Base-by-base conservation (phyloP, 2,888 invertebrate species). In the Heliconius erato region DNA sequence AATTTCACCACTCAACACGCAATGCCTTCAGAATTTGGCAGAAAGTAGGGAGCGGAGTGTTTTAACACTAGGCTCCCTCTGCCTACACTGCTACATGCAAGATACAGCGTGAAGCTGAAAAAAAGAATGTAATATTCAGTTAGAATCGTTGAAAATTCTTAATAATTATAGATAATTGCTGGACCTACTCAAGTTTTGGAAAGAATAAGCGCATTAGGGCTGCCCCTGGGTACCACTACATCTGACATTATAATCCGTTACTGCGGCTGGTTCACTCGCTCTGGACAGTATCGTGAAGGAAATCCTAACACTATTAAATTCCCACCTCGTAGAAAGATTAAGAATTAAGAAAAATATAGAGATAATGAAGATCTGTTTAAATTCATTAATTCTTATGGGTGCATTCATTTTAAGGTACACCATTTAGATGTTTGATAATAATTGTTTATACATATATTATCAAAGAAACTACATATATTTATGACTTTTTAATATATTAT, bases 201-300 rank as follows among this genome's bases (percentile, higher is more conserved):
- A 86, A 92, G 95, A 2, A 94, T 96, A 88, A 95, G 95, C 83
- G 96, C 95, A 0, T 88, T 94, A 74, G 96, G 96, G 0, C 89
- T 94, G 76, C 95, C 95, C 0, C 92, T 94, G 5, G 96, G 96
- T 83, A 92, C 92, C 79, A 90, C 95, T 28, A 89, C 89, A 1
- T 87, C 91, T 0, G 93, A 94, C 88, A 91, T 91, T 87, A 87
- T 93, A 23, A 89, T 95, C 81, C 88, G 90, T 12, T 84, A 87
- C 67, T 94, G 94, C 85, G 95, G 94, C 35, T 93, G 90, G 91
- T 91, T 85, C 90, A 90, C 91, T 2, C 92, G 93, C 82, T 14
- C 83, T 3, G 94, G 94, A 0, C 88, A 86, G 69, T 95, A 91
- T 85, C 90, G 90, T 5, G 92, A 92, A 19, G 95, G 95, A 32